Base-by-base conservation (phyloP, 2,888 invertebrate genomes). In the Tanypteryx hageni region DNA sequence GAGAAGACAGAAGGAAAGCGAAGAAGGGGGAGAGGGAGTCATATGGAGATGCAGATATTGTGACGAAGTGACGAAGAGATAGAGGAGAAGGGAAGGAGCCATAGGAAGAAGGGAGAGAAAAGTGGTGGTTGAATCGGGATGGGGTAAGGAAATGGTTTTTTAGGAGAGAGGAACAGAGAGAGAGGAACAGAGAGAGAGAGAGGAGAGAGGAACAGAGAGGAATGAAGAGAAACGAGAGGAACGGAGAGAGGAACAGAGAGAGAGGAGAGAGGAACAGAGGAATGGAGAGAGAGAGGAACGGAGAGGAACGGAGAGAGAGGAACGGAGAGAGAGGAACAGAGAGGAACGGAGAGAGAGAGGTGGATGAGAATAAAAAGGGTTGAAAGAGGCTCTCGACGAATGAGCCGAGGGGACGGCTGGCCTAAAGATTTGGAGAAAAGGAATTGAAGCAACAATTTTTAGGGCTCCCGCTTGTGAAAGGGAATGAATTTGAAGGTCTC, bases 361-460 rank as follows among this genome's bases (percentile, higher is more conserved):
- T 9, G 31, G 11, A 85, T 22, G 85, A n/a, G 86, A 58, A 27
- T 7, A 16, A 18, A 18, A 44, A 18, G 9, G 18, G 31, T n/a
- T 14, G 18, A 44, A 83, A n/a, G 85, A 58, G 58, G 22, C 18
- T 13, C 85, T 85, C 31, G 4, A 85, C 59, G 61, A 61, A 61
- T 31, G 61, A 61, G 85, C 27, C 27, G 16, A 44, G 18, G n/a
- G 27, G 82, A n/a, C 31, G 10, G 9, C 7, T 14, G 16, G 27
- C 61, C 59, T n/a, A 27, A 59, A 59, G 58, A 86, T 86, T 59
- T 22, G 86, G 59, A 61, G 85, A 27, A 59, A 27, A 59, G 86
- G 61, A 86, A 86, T 61, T 86, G 86, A 27, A 61, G 58, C 86
- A 86, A 86, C 86, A 86, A 86, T 86, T 86, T 86, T 86, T 57